Conservation (phyloP, 2,888 invertebrate species). For the Yponomeuta sedellus region DNA sequence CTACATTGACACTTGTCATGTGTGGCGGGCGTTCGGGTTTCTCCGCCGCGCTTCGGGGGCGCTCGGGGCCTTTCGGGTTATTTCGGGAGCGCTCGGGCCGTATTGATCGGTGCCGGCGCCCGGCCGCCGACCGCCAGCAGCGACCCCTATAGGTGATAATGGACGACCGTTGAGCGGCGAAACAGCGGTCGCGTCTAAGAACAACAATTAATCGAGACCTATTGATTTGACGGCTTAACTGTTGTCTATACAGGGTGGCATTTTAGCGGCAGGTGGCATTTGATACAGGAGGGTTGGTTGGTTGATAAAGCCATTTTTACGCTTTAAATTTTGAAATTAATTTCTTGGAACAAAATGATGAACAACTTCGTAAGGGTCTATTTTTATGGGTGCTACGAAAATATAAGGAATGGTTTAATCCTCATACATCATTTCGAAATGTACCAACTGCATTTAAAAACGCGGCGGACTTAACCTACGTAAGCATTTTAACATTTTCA, state of each 20-base stretch:
- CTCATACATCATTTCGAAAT: too few relatives aligned
- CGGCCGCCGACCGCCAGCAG: conserved; percentile 62
- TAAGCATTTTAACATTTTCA: too few relatives aligned
- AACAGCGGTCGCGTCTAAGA: conserved; percentile 43
- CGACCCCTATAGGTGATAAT: conserved; percentile 64
- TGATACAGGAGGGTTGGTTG: too few relatives aligned
- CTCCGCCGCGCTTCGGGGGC: conserved; percentile 25
- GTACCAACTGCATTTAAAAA: too few relatives aligned
- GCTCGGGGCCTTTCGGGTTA: conserved; percentile 32
- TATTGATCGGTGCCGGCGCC: conserved; percentile 53
- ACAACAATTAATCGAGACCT: conserved; percentile 67
- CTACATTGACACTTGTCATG: conserved; percentile 70
- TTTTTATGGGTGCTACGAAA: too few relatives aligned
- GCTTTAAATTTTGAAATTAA: too few relatives aligned
- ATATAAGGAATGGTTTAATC: too few relatives aligned
- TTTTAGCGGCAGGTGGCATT: too few relatives aligned
- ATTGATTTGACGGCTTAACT: conserved; percentile 52
- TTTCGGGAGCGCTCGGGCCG: conserved; percentile 37
- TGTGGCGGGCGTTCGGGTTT: conserved; percentile 34
- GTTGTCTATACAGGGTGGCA: background rate
- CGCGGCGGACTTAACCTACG: too few relatives aligned
- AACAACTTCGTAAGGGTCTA: too few relatives aligned
- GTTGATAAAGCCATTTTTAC: too few relatives aligned
- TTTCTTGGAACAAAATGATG: too few relatives aligned
- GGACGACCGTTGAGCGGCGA: conserved; percentile 33